Conservation (phyloP, 2,888 invertebrate genomes). For the Acanthoscelides obtectus region DNA sequence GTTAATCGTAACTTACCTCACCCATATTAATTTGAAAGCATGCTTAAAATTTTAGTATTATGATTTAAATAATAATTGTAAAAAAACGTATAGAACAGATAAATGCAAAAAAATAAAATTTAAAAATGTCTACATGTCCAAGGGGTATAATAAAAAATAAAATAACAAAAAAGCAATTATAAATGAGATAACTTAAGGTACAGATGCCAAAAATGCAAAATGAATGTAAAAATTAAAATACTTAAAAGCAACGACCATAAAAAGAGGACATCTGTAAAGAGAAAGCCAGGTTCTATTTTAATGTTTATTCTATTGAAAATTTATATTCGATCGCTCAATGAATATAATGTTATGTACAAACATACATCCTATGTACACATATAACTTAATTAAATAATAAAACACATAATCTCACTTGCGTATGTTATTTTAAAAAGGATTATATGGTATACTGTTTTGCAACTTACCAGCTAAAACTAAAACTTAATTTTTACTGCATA, state of each 20-base stretch:
- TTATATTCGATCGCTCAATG: conserved; percentile 45
- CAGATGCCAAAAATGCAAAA: not conserved
- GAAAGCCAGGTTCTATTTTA: conserved; percentile 25
- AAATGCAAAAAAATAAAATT: not conserved
- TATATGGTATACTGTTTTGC: conserved; percentile 8
- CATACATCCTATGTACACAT: conserved; percentile 50
- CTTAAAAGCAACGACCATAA: not conserved
- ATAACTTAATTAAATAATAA: conserved; percentile 34
- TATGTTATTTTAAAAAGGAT: conserved; percentile 30
- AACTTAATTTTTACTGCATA: not conserved
- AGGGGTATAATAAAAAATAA: not conserved
- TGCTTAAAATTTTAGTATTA: not conserved
- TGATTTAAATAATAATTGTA: not conserved
- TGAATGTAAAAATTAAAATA: not conserved
- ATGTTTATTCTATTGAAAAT: conserved; percentile 49
- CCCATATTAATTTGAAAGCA: no score
- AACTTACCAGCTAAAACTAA: not conserved
- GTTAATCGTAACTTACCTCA: no score
- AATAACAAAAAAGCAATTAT: not conserved
- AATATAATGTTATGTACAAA: conserved; percentile 50
- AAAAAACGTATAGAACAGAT: not conserved
- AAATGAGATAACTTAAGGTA: not conserved
- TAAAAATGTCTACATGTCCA: not conserved
- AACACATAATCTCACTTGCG: conserved; percentile 29
- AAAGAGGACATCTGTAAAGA: conserved; percentile 18